A percentile compares a stretch with the other conserved stretches of the same genome.
phyloP scores from a whole-genome alignment of 2,797 vertebrate genomes.

The Halcyon leucocephala region DNA sequence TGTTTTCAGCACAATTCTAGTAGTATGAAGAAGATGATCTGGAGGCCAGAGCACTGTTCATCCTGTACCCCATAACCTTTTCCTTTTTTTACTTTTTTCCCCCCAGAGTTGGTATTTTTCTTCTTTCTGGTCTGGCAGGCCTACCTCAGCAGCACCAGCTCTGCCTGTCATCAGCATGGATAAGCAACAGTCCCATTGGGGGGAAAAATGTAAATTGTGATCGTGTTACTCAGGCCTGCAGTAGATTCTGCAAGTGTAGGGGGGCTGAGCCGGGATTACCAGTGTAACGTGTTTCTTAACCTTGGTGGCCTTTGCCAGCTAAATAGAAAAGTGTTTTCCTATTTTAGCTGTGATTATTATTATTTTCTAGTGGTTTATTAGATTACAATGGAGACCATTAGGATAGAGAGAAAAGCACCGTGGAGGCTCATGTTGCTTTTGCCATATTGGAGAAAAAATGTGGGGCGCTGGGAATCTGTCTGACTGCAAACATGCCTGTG shows the following conservation, averaged over 20 bases:
- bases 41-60: background rate
- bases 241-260: background rate
- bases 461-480: background rate
- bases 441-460: fast-evolving
- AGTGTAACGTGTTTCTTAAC: fast-evolving
- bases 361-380: background rate
- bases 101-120: background rate
- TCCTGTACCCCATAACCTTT: background rate
- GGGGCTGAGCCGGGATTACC: background rate
- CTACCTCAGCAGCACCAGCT: background rate
- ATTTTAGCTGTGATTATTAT: background rate
- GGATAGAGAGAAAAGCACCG: background rate
- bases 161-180: fast-evolving
- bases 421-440: fast-evolving
- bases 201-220: fast-evolving
- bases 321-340: background rate
- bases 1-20: background rate
- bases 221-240: background rate
- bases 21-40: background rate
- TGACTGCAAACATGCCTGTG: fast-evolving
- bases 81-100: no score
- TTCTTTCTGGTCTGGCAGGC: background rate
- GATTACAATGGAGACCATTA: fast-evolving
- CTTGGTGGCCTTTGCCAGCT: background rate
- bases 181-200: background rate